Evolutionary conservation across 2,113 vertebrate genomes (phyloP).

Genomic region (Stegastes partitus): DNA sequence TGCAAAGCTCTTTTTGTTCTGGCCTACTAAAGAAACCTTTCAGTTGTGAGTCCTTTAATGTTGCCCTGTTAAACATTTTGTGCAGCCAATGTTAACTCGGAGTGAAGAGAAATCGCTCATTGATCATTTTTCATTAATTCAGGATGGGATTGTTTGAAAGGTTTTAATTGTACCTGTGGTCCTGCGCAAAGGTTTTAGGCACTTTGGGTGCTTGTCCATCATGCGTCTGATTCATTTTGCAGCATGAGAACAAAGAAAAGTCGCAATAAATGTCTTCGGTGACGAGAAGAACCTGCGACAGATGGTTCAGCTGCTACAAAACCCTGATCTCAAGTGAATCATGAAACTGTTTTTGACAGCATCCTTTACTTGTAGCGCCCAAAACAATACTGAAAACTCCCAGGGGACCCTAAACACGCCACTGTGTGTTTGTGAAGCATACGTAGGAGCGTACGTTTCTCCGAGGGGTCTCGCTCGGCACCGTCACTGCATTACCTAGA

Average conservation of each 20-base stretch:
- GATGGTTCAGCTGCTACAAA: too few species aligned
- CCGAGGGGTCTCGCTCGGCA: not conserved
- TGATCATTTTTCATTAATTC: not conserved
- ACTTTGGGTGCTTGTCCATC: too few species aligned
- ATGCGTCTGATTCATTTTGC: not conserved
- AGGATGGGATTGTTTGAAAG: too few species aligned
- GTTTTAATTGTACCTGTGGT: too few species aligned
- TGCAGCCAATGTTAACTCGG: not conserved
- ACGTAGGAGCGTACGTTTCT: not conserved
- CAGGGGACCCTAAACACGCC: too few species aligned
- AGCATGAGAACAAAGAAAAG: not conserved
- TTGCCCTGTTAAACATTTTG: not conserved
- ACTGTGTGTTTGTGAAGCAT: not conserved
- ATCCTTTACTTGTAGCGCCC: too few species aligned
- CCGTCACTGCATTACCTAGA: not conserved
- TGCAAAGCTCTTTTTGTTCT: constrained; percentile 13
- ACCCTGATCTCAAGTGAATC: too few species aligned
- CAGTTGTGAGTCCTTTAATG: not conserved
- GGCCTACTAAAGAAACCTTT: constrained; percentile 13
- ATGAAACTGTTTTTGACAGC: too few species aligned
- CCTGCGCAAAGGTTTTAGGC: too few species aligned
- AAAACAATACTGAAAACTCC: too few species aligned
- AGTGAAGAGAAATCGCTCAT: not conserved
- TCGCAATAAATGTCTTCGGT: not conserved
- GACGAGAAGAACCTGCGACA: not conserved